Percentiles rank a stretch among this genome's conserved stretches.
phyloP scores from a whole-genome alignment of 2,113 vertebrate species.

The Sebastes schlegelii region DNA sequence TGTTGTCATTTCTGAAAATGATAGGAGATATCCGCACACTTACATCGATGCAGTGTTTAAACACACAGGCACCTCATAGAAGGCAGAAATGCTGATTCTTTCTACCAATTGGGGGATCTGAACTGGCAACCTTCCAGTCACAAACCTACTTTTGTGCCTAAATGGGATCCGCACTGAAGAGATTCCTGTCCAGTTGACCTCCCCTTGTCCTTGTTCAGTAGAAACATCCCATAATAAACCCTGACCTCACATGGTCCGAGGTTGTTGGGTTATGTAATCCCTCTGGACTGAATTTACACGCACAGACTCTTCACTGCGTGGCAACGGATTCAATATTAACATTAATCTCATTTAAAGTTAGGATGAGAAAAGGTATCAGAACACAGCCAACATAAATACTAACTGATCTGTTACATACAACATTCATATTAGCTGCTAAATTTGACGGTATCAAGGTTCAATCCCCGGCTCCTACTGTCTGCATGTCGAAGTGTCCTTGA shows the following conservation, averaged over 20 bases:
- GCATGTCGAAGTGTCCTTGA: no score
- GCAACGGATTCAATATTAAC: not conserved
- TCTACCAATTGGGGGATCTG: not conserved
- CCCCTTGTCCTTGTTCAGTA: slow-evolving; percentile 45
- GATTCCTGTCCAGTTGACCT: slow-evolving; percentile 63
- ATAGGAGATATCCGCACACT: no score
- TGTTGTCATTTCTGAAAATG: no score
- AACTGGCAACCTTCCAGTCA: slow-evolving; percentile 3
- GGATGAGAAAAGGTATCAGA: not conserved
- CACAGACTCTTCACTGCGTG: not conserved
- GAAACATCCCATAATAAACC: slow-evolving; percentile 53
- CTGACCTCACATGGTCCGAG: slow-evolving; percentile 24
- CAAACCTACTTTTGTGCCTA: not conserved
- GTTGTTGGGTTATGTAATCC: slow-evolving; percentile 35
- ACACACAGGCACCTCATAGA: no score
- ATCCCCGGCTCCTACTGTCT: no score
- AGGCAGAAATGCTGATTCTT: not conserved
- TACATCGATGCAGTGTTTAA: no score
- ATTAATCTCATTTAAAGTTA: not conserved
- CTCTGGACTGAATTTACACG: not conserved
- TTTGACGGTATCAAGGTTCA: no score
- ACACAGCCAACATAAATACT: not conserved
- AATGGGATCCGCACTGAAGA: slow-evolving; percentile 38
- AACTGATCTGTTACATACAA: not conserved
- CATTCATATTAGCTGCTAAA: no score